Evolutionary conservation across 2,888 invertebrate species (phyloP), one percentile per base, ranked within the genome.

Genomic region (Drosophila quinaria): DNA sequence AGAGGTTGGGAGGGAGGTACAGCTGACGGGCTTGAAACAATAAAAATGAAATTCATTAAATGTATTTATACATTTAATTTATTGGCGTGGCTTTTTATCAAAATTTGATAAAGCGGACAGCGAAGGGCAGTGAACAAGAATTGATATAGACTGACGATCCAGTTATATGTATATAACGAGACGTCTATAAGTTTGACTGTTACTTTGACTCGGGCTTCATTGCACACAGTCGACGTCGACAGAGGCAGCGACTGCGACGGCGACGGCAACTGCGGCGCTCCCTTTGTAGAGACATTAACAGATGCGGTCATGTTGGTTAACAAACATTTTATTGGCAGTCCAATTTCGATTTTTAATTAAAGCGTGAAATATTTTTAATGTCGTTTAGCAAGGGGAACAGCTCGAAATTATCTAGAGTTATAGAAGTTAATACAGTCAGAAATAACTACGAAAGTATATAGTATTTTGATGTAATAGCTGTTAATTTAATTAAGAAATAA

Each of bases 31-130:
- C 69, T 56, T 85, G 74, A 80, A 87, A 87, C 83, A 83, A 83
- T 83, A 74, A 78, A 89, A 89, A 62, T 74, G 67, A 86, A 85
- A 85, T 90, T 89, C 87, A 87, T 90, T 90, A 67, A 87, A 90
- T 75, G 78, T 89, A 89, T 90, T 87, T 87, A 90, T 89, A 79
- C 90, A 89, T 85, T 89, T 87, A 89, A 87, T 87, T 89, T 90
- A 87, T 89, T 90, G 86, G 74, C 85, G 78, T 64, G 80, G 68
- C 79, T 70, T 82, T 89, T 87, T 89, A 91, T 91, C 91, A 89
- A 90, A 90, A 61, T 85, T 90, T 90, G 89, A 90, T 90, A 90
- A 88, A 81, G 51, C 74, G 70, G 68, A 71, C 60, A 55, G 39
- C 44, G 44, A 29, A 59, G 59, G 61, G 79, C 46, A 49, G 59